These are phyloP conservation scores for Rhadinocentrus ornatus DNA, from an alignment of 2,797 vertebrate species.

Conservation along the genomic window DNA sequence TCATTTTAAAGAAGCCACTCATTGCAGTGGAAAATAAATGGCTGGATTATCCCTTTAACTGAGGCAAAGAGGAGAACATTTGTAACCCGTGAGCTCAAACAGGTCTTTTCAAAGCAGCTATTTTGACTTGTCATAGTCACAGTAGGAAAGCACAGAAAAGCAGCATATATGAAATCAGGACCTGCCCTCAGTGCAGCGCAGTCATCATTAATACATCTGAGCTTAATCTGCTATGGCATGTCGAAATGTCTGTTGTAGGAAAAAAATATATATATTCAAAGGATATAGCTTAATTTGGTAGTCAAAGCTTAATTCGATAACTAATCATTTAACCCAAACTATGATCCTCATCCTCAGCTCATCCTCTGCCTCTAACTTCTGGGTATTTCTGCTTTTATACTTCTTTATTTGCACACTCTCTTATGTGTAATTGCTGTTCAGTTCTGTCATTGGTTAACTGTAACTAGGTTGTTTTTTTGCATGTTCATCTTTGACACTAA, in stretches of 20 bases:
- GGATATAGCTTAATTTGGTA: not conserved
- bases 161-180: not conserved
- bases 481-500: not conserved
- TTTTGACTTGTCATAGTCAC: not conserved
- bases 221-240: not conserved
- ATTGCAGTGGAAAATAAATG: not conserved
- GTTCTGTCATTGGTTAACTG: not conserved
- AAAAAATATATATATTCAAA: not conserved
- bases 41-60: not conserved
- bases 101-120: not conserved
- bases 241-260: not conserved
- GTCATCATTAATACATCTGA: slow-evolving; percentile 7
- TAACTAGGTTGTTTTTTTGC: too few species aligned
- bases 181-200: not conserved
- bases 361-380: too few species aligned
- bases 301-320: not conserved
- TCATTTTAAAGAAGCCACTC: not conserved
- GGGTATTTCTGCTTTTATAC: too few species aligned
- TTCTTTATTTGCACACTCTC: too few species aligned
- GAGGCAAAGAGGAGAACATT: not conserved
- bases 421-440: too few species aligned
- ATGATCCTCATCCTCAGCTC: not conserved
- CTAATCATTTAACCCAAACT: not conserved
- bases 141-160: slow-evolving; percentile 1
- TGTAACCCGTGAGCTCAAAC: not conserved